These are phyloP conservation scores for Thermophis baileyi DNA, from an alignment of 2,113 vertebrate genomes.

Conservation along the genomic window DNA sequence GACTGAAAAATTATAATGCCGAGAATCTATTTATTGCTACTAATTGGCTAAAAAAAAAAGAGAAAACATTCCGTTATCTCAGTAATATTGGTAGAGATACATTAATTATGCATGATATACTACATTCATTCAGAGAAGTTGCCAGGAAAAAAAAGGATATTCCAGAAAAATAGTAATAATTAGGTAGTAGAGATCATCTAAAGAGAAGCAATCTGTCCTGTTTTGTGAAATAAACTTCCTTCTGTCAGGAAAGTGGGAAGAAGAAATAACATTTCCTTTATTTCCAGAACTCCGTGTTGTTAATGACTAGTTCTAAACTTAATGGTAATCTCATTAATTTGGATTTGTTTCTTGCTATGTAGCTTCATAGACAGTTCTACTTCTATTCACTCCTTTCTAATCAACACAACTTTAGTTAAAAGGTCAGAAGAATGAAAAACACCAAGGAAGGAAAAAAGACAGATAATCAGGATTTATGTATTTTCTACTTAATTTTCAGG, in stretches of 20 bases:
- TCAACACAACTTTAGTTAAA: neutral
- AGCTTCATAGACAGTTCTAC: neutral
- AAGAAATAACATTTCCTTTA: neutral
- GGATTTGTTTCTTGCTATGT: neutral
- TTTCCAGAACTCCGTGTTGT: neutral
- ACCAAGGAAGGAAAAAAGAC: neutral
- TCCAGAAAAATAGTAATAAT: neutral
- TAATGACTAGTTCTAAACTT: neutral
- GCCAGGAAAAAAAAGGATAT: neutral
- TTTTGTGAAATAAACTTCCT: neutral
- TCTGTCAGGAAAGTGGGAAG: neutral
- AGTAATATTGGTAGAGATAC: neutral
- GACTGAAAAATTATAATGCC: accelerated
- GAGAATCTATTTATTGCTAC: neutral
- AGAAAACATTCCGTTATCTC: neutral
- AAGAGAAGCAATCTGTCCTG: neutral
- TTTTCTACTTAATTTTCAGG: neutral
- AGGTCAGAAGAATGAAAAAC: neutral
- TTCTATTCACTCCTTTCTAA: neutral
- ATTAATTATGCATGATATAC: neutral
- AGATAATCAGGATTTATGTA: neutral
- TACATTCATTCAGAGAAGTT: neutral
- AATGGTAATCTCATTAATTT: neutral
- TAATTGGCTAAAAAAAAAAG: neutral
- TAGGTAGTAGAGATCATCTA: neutral